These are phyloP conservation scores for Anodontia alba DNA, from an alignment of 2,888 invertebrate species.

Conservation along the genomic window DNA sequence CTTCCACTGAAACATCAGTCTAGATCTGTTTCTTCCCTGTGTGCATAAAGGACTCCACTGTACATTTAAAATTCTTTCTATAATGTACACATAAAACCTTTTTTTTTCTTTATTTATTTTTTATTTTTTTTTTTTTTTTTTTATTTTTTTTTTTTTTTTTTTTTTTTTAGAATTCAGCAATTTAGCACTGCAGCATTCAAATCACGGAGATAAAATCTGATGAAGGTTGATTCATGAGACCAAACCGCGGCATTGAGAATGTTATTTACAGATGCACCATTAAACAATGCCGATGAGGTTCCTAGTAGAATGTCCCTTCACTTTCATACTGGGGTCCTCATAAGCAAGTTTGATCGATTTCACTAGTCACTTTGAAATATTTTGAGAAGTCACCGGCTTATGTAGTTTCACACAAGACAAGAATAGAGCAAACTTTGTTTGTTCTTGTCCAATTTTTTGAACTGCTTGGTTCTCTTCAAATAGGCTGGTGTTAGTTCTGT, in stretches of 20 bases:
- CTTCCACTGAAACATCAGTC: background rate
- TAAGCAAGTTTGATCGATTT: constrained; percentile 32
- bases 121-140: too few species aligned
- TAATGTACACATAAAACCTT: too few species aligned
- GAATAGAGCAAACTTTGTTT: constrained; percentile 23
- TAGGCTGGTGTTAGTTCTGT: too few species aligned
- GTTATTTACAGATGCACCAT: constrained; percentile 24
- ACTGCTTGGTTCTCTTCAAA: background rate
- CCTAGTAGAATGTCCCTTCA: constrained; percentile 27
- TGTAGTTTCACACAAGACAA: constrained; percentile 14
- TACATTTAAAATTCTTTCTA: constrained; percentile 27
- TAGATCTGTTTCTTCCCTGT: too few species aligned
- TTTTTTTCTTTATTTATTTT: too few species aligned
- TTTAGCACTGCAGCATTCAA: background rate
- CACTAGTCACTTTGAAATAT: constrained; percentile 36
- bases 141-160: too few species aligned
- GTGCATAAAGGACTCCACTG: background rate
- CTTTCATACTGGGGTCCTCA: constrained; percentile 8
- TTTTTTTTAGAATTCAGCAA: too few species aligned
- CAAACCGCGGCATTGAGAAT: constrained; percentile 36
- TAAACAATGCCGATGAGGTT: constrained; percentile 32
- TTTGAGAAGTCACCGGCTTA: background rate
- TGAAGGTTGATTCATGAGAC: constrained; percentile 24
- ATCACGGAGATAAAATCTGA: constrained; percentile 20
- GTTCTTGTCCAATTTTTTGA: background rate